A percentile compares a stretch with the other conserved stretches of the same genome.
phyloP scores from a whole-genome alignment of 2,113 vertebrate genomes.

The Hirundichthys speculiger region DNA sequence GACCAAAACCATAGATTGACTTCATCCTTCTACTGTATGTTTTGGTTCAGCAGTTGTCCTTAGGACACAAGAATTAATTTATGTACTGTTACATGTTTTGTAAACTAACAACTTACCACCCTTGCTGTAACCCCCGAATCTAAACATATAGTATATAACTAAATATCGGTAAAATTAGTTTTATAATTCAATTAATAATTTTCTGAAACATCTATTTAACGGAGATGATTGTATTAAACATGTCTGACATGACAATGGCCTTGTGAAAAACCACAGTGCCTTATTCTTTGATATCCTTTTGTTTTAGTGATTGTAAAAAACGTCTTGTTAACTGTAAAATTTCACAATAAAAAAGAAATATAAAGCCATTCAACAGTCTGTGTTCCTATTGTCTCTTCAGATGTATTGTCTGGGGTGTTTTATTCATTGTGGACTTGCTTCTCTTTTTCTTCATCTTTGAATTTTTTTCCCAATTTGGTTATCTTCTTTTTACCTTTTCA shows the following conservation, averaged over 20 bases:
- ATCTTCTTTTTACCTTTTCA: constrained; percentile 13
- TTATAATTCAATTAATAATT: not conserved
- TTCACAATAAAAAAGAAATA: constrained; percentile 71
- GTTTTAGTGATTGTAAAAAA: constrained; percentile 58
- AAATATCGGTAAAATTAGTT: constrained; percentile 19
- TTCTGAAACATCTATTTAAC: constrained; percentile 33
- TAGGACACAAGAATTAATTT: constrained; percentile 10
- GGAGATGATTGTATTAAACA: constrained; percentile 18
- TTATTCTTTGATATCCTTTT: constrained; percentile 60
- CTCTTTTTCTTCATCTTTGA: constrained; percentile 45
- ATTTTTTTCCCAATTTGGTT: constrained; percentile 24
- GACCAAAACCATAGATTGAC: constrained; percentile 28
- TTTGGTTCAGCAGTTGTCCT: constrained; percentile 16
- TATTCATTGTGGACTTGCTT: constrained; percentile 47
- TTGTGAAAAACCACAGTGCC: constrained; percentile 44
- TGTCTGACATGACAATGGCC: constrained; percentile 19
- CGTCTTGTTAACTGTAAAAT: constrained; percentile 59
- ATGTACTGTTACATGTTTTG: constrained; percentile 12
- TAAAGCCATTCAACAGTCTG: constrained; percentile 42
- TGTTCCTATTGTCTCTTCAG: constrained; percentile 51
- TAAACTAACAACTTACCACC: constrained; percentile 19
- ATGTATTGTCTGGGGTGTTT: constrained; percentile 17
- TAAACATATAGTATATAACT: constrained; percentile 39
- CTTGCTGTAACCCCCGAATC: constrained; percentile 8
- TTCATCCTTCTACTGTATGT: constrained; percentile 17